These are phyloP conservation scores for Micromys minutus DNA, from an alignment of 2,113 vertebrate genomes.

Conservation along the genomic window DNA sequence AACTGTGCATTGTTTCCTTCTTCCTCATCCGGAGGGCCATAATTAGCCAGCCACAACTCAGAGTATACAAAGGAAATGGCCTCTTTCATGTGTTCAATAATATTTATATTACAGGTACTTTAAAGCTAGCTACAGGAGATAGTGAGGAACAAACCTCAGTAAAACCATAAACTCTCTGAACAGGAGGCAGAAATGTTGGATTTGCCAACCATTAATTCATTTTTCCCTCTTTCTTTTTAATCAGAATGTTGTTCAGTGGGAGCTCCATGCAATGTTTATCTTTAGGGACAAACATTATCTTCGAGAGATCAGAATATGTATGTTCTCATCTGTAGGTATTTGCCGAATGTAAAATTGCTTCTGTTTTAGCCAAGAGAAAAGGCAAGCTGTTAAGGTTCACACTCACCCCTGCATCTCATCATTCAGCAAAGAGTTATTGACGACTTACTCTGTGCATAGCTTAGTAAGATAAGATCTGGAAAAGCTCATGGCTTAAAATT, in stretches of 20 bases:
- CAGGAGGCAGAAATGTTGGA: not conserved
- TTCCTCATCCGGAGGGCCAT: not conserved
- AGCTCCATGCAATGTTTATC: not conserved
- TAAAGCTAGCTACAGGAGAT: not conserved
- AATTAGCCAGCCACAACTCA: not conserved
- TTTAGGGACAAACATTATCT: not conserved
- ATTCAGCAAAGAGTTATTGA: slow-evolving; percentile 6
- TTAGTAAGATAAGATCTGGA: not conserved
- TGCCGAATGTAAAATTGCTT: slow-evolving; percentile 38
- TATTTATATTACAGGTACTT: slow-evolving; percentile 24
- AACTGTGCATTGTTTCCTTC: not conserved
- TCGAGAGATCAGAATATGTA: slow-evolving; percentile 17
- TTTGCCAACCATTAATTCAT: not conserved
- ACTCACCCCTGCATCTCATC: slow-evolving; percentile 4
- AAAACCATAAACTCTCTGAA: not conserved
- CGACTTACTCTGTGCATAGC: not conserved
- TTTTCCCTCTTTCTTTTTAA: not conserved
- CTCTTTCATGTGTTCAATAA: not conserved
- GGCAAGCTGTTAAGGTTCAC: slow-evolving; percentile 3
- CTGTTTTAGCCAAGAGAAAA: slow-evolving; percentile 22
- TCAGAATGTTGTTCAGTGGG: not conserved
- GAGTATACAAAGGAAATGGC: slow-evolving; percentile 9
- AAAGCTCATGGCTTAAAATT: not conserved
- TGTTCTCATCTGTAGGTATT: not conserved
- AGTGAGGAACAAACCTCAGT: not conserved